These are phyloP conservation scores for Drosophila prostipennis DNA, from an alignment of 2,888 invertebrate species.

Conservation along the genomic window DNA sequence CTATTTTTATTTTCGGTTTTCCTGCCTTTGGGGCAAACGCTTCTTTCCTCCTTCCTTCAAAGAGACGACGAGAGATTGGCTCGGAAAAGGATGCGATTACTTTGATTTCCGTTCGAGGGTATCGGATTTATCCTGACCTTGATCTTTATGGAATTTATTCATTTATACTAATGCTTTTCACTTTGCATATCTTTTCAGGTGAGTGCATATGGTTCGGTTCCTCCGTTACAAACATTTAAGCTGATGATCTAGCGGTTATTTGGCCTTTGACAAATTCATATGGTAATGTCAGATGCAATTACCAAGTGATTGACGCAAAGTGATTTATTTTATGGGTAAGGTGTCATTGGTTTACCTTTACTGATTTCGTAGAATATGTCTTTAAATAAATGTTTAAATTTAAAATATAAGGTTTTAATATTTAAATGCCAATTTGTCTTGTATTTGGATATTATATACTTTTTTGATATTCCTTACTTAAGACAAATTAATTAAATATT, in stretches of 20 bases:
- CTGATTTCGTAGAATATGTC: too few relatives aligned
- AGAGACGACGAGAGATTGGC: slow-evolving; percentile 24
- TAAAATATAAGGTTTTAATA: too few relatives aligned
- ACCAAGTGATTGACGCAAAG: not conserved
- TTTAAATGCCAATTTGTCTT: too few relatives aligned
- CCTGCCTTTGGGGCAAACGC: slow-evolving; percentile 6
- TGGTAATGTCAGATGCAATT: slow-evolving; percentile 16
- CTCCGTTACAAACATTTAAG: slow-evolving; percentile 12
- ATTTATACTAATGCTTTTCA: slow-evolving; percentile 24
- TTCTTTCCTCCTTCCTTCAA: not conserved
- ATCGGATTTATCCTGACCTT: slow-evolving; percentile 26
- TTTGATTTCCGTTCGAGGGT: slow-evolving; percentile 19
- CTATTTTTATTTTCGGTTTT: slow-evolving; percentile 4
- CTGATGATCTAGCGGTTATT: not conserved
- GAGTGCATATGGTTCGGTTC: slow-evolving; percentile 18
- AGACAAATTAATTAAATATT: too few relatives aligned
- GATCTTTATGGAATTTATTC: slow-evolving; percentile 33
- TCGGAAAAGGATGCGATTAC: slow-evolving; percentile 30
- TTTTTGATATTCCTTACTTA: too few relatives aligned
- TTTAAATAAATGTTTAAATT: too few relatives aligned
- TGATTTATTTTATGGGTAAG: slow-evolving; percentile 21
- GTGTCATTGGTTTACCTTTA: not conserved
- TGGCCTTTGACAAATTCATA: slow-evolving; percentile 23
- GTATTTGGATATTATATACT: too few relatives aligned
- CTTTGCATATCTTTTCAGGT: slow-evolving; percentile 33